Percentiles rank a stretch among this genome's conserved stretches.
Conservation (phyloP, 1,140 invertebrate genomes). For the Hydropsyche tenuis region DNA sequence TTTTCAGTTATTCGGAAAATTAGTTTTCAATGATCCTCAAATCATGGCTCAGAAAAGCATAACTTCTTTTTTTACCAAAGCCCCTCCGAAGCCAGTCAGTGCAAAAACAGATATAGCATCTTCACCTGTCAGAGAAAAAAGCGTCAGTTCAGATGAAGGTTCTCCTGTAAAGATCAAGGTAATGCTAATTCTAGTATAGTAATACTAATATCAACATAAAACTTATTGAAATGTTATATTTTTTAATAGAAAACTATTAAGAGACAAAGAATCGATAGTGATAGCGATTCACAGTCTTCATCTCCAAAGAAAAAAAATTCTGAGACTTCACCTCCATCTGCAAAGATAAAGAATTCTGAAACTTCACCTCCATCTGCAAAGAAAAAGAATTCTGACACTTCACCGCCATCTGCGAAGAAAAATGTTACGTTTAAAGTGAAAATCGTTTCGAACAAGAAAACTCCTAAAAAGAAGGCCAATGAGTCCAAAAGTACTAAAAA, state of each 20-base stretch:
- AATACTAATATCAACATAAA: background rate
- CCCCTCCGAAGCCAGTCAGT: background rate
- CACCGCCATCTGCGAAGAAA: slow-evolving; percentile 1
- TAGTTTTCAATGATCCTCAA: no score
- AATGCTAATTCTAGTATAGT: slow-evolving; percentile 3
- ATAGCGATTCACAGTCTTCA: slow-evolving; percentile 44
- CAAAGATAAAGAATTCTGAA: background rate
- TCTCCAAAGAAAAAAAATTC: slow-evolving; percentile 37
- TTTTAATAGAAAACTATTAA: slow-evolving; percentile 45
- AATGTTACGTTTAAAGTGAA: background rate
- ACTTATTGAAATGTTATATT: slow-evolving; percentile 8
- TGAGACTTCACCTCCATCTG: background rate
- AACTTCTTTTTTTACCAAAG: slow-evolving; percentile 51
- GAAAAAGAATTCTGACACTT: background rate
- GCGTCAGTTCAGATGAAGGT: slow-evolving; percentile 44
- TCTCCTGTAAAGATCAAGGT: slow-evolving; percentile 41
- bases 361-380: background rate
- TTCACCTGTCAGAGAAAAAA: slow-evolving; percentile 38
- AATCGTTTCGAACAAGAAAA: background rate
- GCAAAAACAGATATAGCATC: background rate
- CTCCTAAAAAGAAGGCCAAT: background rate
- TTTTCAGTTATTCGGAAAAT: no score
- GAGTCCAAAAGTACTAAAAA: background rate
- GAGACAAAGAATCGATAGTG: slow-evolving; percentile 39
- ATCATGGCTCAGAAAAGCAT: slow-evolving; percentile 54